Percentiles rank a stretch among this genome's conserved stretches.
Evolutionary conservation across 2,888 invertebrate species (phyloP).

Genomic region (Apamea epomidion): DNA sequence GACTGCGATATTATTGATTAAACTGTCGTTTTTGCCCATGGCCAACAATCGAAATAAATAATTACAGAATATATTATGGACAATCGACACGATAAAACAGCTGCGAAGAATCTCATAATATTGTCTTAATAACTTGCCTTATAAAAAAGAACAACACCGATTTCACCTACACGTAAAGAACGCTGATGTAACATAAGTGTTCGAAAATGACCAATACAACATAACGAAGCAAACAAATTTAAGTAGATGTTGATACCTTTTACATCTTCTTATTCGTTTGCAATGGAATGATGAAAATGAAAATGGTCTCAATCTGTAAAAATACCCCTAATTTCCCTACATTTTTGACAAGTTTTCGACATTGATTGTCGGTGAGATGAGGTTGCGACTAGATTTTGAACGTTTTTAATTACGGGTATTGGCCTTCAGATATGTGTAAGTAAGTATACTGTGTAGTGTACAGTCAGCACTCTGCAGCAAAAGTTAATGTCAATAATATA

Average conservation of each 20-base stretch:
- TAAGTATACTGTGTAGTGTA: neutral
- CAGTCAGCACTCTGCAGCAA: neutral
- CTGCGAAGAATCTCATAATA: constrained; percentile 10
- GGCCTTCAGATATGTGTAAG: neutral
- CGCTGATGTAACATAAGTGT: neutral
- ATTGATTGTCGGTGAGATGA: too few species aligned
- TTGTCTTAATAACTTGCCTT: constrained; percentile 9
- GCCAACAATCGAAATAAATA: constrained; percentile 31
- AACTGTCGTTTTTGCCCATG: constrained; percentile 23
- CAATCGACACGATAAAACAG: neutral
- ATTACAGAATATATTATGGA: constrained; percentile 14
- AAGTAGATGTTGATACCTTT: neutral
- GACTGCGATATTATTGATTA: constrained; percentile 31
- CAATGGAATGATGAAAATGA: too few species aligned
- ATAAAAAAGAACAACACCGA: neutral
- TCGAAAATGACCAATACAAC: constrained; percentile 13
- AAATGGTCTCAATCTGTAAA: too few species aligned
- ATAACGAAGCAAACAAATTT: constrained; percentile 2
- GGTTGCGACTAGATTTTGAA: too few species aligned
- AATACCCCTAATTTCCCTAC: too few species aligned
- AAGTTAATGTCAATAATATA: neutral
- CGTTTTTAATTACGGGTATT: too few species aligned
- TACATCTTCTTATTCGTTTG: neutral
- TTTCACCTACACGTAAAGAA: constrained; percentile 7
- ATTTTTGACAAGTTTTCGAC: too few species aligned